Evolutionary conservation across 1,140 invertebrate genomes (phyloP).

Genomic region (fruit fly (Drosophila melanogaster)): Release_6_plus_ISO1_MT NT_037436.4:4991001-4991500

Average conservation of each 20-base stretch:
- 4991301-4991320: conserved; percentile 55
- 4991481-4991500: conserved; percentile 27
- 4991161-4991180: no score
- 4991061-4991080: no score
- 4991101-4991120: no score
- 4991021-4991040: neutral
- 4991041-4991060: no score
- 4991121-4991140: no score
- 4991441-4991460: neutral
- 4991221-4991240: conserved; percentile 58
- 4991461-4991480: neutral
- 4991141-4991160: no score
- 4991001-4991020: conserved; percentile 12
- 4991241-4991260: conserved; percentile 38
- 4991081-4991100: no score
- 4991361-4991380: neutral
- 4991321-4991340: conserved; percentile 68
- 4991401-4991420: conserved; percentile 81
- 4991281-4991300: conserved; percentile 21
- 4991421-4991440: conserved; percentile 57
- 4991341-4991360: conserved; percentile 5
- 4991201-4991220: neutral
- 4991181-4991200: no score
- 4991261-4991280: conserved; percentile 57
- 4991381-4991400: conserved; percentile 39